Conservation (phyloP, 2,113 vertebrate genomes). For the Morone saxatilis region DNA sequence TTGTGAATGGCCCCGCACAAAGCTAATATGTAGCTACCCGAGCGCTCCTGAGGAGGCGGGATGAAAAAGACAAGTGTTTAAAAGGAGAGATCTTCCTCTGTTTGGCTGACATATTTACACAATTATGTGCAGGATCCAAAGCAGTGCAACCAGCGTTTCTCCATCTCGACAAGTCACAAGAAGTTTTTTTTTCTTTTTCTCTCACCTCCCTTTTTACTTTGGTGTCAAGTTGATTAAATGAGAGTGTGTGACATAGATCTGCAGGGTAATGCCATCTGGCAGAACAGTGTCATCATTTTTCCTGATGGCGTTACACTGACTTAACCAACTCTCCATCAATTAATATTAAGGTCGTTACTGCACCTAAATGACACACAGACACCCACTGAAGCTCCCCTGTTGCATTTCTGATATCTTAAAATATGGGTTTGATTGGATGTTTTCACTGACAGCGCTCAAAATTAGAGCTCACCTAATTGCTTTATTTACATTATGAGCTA, state of each 20-base stretch:
- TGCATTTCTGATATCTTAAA: constrained; percentile 21
- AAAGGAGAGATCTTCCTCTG: constrained; percentile 73
- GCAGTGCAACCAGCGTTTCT: constrained; percentile 60
- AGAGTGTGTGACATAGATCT: constrained; percentile 58
- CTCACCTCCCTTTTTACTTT: constrained; percentile 58
- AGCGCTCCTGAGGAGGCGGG: constrained; percentile 65
- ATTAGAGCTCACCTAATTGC: constrained; percentile 41
- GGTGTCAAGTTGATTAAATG: constrained; percentile 69
- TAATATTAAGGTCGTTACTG: constrained; percentile 35
- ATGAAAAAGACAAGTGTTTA: constrained; percentile 79
- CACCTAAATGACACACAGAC: constrained; percentile 2
- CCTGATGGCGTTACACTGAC: constrained; percentile 45
- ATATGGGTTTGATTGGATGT: constrained; percentile 23
- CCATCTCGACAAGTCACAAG: constrained; percentile 62
- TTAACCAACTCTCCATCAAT: constrained; percentile 57
- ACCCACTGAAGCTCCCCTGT: neutral
- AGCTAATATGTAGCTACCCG: constrained; percentile 70
- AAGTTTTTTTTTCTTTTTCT: constrained; percentile 62
- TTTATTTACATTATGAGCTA: constrained; percentile 40
- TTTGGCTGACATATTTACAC: constrained; percentile 85
- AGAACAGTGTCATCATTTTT: constrained; percentile 61
- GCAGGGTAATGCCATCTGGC: constrained; percentile 57
- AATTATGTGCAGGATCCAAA: constrained; percentile 76
- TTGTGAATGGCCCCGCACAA: constrained; percentile 68
- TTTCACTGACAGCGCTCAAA: constrained; percentile 37